Base-by-base conservation (phyloP, 1,140 invertebrate species). In the Araneus ventricosus region DNA sequence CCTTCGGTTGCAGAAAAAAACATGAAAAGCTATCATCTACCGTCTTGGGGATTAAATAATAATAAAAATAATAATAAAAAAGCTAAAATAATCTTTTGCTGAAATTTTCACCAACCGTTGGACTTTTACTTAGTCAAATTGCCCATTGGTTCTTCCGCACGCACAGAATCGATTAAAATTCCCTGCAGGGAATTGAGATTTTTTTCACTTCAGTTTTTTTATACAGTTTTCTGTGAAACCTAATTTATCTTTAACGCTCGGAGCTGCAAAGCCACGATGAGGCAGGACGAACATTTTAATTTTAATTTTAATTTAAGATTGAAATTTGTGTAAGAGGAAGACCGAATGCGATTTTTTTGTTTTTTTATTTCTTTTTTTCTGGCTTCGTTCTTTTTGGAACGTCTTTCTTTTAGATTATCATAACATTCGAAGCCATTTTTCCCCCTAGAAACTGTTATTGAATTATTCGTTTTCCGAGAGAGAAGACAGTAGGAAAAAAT, bases 231-330 rank as follows among this genome's bases (percentile, higher is more conserved):
- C n/a, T 6, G 70, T 37, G 20, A 75, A 75, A 75, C 70, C 30
- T 22, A 75, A 75, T 75, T 75, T 75, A 75, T 75, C 30, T 75
- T 37, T 34, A 30, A 20, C 34, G 70, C 30, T 22, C 17, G 34
- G 20, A 75, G 34, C 70, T 20, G 27, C 27, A 37, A 37, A 24
- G 70, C 30, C 22, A 75, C 14, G 30, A 75, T 10, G 41, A 37
- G 30, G 27, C 67, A 75, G 17, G 34, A 37, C 4, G 70, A 75
- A 37, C 70, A 34, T 75, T 75, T 75, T 75, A 75, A 75, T 75
- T 75, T 22, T 75, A 34, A 75, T 75, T 75, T 75, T 75, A 75
- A 75, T 75, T 75, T 75, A 75, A 75, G 70, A 75, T 75, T 75
- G 37, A 75, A 34, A 75, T 75, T 17, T 75, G 70, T 75, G 4